phyloP scores from a whole-genome alignment of 2,797 vertebrate species.

The Poeciliopsis paucimaculata region DNA sequence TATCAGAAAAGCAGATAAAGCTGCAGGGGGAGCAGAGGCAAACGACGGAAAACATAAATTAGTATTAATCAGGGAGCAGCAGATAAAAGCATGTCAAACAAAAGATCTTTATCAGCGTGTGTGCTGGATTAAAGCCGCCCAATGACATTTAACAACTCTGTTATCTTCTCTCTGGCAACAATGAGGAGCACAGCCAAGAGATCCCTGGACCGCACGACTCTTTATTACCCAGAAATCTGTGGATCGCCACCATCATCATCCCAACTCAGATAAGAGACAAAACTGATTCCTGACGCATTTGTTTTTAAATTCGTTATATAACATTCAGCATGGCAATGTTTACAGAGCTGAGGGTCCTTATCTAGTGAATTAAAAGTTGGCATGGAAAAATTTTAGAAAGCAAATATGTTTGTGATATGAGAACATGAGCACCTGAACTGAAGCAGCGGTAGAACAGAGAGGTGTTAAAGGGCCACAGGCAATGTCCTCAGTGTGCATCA shows the following conservation, averaged over 20 bases:
- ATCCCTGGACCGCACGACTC: constrained; percentile 23
- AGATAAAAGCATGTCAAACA: constrained; percentile 27
- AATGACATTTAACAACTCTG: constrained; percentile 29
- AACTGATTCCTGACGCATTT: constrained; percentile 52
- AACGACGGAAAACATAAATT: constrained; percentile 25
- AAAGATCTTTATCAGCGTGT: constrained; percentile 26
- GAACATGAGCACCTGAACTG: constrained; percentile 28
- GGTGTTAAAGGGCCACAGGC: constrained; percentile 22
- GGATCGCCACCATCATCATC: constrained; percentile 3
- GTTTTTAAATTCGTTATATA: constrained; percentile 47
- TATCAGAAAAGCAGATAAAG: constrained; percentile 20
- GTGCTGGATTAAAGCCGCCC: constrained; percentile 15
- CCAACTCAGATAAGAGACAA: constrained; percentile 42
- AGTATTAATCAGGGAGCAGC: constrained; percentile 16
- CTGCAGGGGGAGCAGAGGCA: constrained; percentile 13
- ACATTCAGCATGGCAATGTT: constrained; percentile 52
- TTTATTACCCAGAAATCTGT: constrained; percentile 52
- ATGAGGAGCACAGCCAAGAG: constrained; percentile 37
- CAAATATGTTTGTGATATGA: constrained; percentile 24
- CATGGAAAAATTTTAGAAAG: constrained; percentile 19
- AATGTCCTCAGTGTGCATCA: constrained; percentile 28
- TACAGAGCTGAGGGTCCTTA: constrained; percentile 35
- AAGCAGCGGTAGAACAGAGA: constrained; percentile 30
- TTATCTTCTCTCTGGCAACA: constrained; percentile 38
- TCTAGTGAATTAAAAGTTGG: constrained; percentile 51